Conservation (phyloP, 2,888 invertebrate genomes). For the Dynastes hyllus region DNA sequence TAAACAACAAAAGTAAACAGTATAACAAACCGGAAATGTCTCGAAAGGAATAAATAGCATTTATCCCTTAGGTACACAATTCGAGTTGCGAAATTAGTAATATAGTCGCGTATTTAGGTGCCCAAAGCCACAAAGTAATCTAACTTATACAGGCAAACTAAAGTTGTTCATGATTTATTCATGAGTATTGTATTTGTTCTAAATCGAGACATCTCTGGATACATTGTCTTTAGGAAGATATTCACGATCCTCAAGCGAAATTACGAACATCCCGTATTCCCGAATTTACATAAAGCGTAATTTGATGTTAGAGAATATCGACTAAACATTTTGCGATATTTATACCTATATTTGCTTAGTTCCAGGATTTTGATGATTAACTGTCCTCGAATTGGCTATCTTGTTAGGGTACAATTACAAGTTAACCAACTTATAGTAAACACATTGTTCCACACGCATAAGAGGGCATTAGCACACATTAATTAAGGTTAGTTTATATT, state of each 20-base stretch:
- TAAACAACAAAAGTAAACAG: not conserved
- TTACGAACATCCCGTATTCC: conserved; percentile 1
- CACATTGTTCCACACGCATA: too few species aligned
- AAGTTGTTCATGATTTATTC: conserved; percentile 45
- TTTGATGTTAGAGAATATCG: conserved; percentile 16
- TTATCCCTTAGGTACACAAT: conserved; percentile 29
- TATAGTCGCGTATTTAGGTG: conserved; percentile 43
- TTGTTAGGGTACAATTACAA: not conserved
- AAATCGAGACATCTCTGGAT: conserved; percentile 39
- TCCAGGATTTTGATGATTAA: not conserved
- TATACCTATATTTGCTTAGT: not conserved
- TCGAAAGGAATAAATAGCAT: conserved; percentile 18
- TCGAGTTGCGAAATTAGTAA: conserved; percentile 36
- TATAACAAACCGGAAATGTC: conserved; percentile 20
- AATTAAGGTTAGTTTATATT: too few species aligned
- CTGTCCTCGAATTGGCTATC: not conserved
- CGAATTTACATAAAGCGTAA: conserved; percentile 26
- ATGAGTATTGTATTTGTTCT: conserved; percentile 43
- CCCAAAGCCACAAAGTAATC: conserved; percentile 42
- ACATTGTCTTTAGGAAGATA: conserved; percentile 39
- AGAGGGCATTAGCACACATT: too few species aligned
- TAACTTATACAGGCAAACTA: conserved; percentile 41
- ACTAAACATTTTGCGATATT: conserved; percentile 19
- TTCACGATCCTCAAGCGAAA: conserved; percentile 15
- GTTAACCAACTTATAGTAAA: too few species aligned